Conservation (phyloP, 2,113 vertebrate species). For the Hyla sarda region DNA sequence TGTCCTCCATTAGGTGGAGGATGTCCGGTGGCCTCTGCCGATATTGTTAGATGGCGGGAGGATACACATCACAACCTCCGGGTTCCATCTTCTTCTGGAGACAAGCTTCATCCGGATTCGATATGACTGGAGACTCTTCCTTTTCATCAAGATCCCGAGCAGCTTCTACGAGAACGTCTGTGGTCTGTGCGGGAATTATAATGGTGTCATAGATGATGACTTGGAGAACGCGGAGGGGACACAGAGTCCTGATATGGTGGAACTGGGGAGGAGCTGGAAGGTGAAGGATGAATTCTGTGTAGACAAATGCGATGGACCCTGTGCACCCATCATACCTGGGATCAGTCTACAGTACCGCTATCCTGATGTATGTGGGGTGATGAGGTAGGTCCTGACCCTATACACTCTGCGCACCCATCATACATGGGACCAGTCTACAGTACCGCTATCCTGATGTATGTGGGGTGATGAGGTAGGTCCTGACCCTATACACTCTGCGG, state of each 20-base stretch:
- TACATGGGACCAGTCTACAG: too few relatives aligned
- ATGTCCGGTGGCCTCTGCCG: constrained; percentile 70
- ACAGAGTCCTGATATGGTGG: fast-evolving
- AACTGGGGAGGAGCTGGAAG: constrained; percentile 62
- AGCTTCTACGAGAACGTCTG: constrained; percentile 56
- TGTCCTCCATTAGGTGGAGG: constrained; percentile 68
- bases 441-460: too few relatives aligned
- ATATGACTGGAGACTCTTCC: constrained; percentile 73
- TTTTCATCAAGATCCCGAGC: constrained; percentile 67
- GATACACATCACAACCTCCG: constrained; percentile 67
- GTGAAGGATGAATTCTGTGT: constrained; percentile 49
- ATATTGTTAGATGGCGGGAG: constrained; percentile 65
- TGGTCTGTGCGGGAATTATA: constrained; percentile 64
- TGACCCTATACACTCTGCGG: too few relatives aligned
- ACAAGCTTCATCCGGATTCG: constrained; percentile 70
- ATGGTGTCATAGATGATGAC: constrained; percentile 53
- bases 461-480: too few relatives aligned
- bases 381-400: constrained; percentile 7
- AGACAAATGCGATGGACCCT: neutral
- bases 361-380: constrained; percentile 1
- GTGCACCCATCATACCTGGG: fast-evolving
- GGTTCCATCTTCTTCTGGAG: constrained; percentile 66
- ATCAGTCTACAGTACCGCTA: fast-evolving
- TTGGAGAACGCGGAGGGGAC: neutral
- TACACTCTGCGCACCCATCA: neutral